Percentiles rank a stretch among this genome's conserved stretches.
Evolutionary conservation across 2,888 invertebrate species (phyloP).

Genomic region (Lysandra coridon): DNA sequence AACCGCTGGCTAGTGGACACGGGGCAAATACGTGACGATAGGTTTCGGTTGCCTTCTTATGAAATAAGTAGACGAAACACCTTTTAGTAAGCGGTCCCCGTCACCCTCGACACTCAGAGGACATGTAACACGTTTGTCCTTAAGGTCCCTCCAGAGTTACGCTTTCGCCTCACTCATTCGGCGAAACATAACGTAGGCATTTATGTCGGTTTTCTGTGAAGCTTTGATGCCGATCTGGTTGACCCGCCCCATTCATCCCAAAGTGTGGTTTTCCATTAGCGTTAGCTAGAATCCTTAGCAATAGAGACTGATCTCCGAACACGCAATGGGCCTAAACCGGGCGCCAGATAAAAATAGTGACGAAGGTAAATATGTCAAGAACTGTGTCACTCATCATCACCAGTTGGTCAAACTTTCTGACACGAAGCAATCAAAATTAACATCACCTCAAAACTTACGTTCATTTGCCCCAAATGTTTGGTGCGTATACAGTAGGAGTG

Average conservation of each 20-base stretch:
- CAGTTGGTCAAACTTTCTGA: background rate
- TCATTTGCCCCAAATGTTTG: background rate
- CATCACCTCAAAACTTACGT: background rate
- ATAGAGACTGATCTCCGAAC: background rate
- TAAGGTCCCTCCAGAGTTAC: too few relatives aligned
- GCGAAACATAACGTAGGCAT: too few relatives aligned
- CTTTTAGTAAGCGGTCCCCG: too few relatives aligned
- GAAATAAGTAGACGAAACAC: too few relatives aligned
- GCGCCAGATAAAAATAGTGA: conserved; percentile 23
- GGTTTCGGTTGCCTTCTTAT: background rate
- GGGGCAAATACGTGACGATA: background rate
- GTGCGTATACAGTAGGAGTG: too few relatives aligned
- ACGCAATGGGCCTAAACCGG: background rate
- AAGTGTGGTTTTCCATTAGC: too few relatives aligned
- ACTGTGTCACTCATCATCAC: conserved; percentile 2
- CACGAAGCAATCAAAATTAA: background rate
- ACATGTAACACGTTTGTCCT: too few relatives aligned
- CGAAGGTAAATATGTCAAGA: conserved; percentile 28
- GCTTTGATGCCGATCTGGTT: too few relatives aligned
- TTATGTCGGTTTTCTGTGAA: too few relatives aligned
- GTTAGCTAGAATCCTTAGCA: background rate
- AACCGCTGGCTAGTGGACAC: conserved; percentile 13
- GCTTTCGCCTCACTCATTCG: too few relatives aligned
- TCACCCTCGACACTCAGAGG: too few relatives aligned
- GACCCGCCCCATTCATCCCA: too few relatives aligned